Evolutionary conservation across 64 coral and sea anemone genomes (phyloP).

Genomic region (Porites australiensis): DNA sequence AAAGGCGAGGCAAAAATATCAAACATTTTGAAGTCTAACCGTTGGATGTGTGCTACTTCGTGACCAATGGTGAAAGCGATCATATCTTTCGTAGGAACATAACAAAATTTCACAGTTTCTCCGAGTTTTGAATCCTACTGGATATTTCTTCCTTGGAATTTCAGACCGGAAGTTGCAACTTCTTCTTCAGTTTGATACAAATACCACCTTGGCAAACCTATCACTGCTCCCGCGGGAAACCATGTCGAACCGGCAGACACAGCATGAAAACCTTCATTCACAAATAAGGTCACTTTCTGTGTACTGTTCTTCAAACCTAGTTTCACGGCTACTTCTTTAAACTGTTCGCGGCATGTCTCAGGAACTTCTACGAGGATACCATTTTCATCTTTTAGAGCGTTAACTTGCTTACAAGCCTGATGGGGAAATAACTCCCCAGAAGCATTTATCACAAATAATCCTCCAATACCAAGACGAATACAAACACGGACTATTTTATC

Average conservation of each 20-base stretch:
- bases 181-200: slow-evolving; percentile 81
- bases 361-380: slow-evolving; percentile 33
- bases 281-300: slow-evolving; percentile 82
- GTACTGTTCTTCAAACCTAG: slow-evolving; percentile 41
- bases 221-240: slow-evolving; percentile 83
- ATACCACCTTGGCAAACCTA: slow-evolving; percentile 87
- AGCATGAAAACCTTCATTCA: slow-evolving; percentile 72
- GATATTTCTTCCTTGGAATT: slow-evolving; percentile 68
- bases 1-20: slow-evolving; percentile 46
- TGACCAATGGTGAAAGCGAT: slow-evolving; percentile 90
- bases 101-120: slow-evolving; percentile 48
- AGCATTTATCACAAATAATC: slow-evolving; percentile 52
- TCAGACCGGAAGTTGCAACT: slow-evolving; percentile 72
- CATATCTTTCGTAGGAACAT: slow-evolving; percentile 78
- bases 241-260: slow-evolving; percentile 84
- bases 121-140: slow-evolving; percentile 87
- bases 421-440: slow-evolving; percentile 64
- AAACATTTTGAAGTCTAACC: slow-evolving; percentile 52
- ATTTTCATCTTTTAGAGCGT: slow-evolving; percentile 37
- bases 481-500: not conserved
- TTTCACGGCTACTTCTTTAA: slow-evolving; percentile 63
- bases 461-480: slow-evolving; percentile 65
- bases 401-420: slow-evolving; percentile 12
- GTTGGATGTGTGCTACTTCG: slow-evolving; percentile 86
- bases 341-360: slow-evolving; percentile 51